Evolutionary conservation across 1,140 invertebrate genomes (phyloP), one percentile per base, ranked within the genome.

Genomic region (Heliconius hewitsoni): DNA sequence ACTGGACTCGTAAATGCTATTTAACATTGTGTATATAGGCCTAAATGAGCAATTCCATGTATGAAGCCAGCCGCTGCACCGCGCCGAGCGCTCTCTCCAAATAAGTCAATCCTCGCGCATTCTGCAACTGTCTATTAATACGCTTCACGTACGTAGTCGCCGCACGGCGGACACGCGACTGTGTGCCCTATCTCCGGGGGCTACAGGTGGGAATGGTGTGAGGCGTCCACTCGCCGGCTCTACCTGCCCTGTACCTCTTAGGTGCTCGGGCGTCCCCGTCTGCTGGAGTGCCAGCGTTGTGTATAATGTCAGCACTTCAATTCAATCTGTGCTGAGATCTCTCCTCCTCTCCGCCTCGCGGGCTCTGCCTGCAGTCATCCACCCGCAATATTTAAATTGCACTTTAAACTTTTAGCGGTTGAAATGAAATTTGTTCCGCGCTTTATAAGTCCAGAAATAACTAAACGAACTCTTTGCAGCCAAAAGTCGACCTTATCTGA

Each of bases 361-460:
- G 39, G 46, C 39, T 66, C 55, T 72, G 52, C 52, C 74, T 78
- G 80, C 80, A 74, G 74, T 74, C 42, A 4, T 16, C 81, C 84
- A 78, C 86, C 83, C 86, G 81, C 88, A 87, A 86, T 91, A 89
- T 91, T 93, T 90, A 91, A 90, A 89, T 89, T 92, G 90, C 90
- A 92, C 90, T 93, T 87, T 91, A 90, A 90, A 93, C 87, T 93
- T 92, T 91, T 86, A 89, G 87, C 86, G 85, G 90, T 89, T 91
- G 84, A 90, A 89, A 93, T 91, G 88, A 93, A 93, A 93, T 93
- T 92, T 93, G 90, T 91, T 91, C 86, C 83, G 85, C 77, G 83
- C 85, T 89, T 85, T 88, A 87, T 89, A 84, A 85, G 88, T 86
- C 86, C 85, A 86, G 83, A 88, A 91, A 91, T 89, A 91, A 88